Conservation (phyloP, 1,140 invertebrate species). For the Musca domestica region DNA sequence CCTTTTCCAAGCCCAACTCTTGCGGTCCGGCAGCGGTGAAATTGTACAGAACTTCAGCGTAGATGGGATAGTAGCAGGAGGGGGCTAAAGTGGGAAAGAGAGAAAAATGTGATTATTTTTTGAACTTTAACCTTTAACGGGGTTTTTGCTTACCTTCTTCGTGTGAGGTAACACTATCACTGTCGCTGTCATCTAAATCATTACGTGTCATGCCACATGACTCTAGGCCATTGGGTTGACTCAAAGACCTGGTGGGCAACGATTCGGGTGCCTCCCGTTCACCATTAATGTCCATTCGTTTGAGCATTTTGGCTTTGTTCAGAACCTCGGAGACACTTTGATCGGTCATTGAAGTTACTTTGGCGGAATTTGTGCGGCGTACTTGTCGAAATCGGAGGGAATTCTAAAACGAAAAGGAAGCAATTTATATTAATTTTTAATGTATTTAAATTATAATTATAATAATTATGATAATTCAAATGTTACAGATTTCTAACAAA, state of each 20-base stretch:
- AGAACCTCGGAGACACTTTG: constrained; percentile 1
- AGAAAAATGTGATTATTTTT: neutral
- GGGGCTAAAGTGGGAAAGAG: constrained; percentile 7
- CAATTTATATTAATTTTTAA: too few species aligned
- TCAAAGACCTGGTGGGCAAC: constrained; percentile 66
- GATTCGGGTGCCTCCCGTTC: constrained; percentile 55
- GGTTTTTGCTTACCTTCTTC: constrained; percentile 39
- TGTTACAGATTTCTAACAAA: too few species aligned
- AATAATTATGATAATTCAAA: too few species aligned
- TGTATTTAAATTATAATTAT: too few species aligned
- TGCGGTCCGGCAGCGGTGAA: constrained; percentile 50
- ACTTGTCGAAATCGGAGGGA: constrained; percentile 30
- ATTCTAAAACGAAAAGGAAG: constrained; percentile 2
- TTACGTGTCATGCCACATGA: constrained; percentile 37
- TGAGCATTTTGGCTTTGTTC: constrained; percentile 30
- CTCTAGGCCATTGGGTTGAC: constrained; percentile 71
- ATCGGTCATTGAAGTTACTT: constrained; percentile 33
- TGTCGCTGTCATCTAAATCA: constrained; percentile 48
- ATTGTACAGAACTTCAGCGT: constrained; percentile 51
- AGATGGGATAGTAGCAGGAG: constrained; percentile 35
- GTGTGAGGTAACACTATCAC: constrained; percentile 47
- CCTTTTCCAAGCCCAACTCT: constrained; percentile 48
- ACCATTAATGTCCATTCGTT: constrained; percentile 30
- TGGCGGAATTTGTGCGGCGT: constrained; percentile 47
- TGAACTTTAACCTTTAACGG: constrained; percentile 12